Evolutionary conservation across 2,797 vertebrate species (phyloP), one percentile per base, ranked within the genome.

Genomic region (Pipistrellus nathusii): DNA sequence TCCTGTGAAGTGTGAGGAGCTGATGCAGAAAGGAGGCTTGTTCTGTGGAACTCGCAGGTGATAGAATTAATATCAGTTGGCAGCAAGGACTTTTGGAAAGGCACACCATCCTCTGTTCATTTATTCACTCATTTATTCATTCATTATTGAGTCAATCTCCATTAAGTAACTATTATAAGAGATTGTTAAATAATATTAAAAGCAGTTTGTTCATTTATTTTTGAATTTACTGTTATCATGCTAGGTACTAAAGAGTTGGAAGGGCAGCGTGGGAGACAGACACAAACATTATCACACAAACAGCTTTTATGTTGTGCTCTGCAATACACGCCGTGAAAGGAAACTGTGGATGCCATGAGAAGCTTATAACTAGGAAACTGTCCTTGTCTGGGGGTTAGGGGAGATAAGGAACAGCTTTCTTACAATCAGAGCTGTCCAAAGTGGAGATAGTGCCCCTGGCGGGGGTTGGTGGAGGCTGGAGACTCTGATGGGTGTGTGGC

Each of bases 171-270:
- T 48, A 32, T 12, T 82, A 46, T 66, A 84, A 95, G 12, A 88
- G 64, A 88, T 80, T 86, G 12, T 85, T 78, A 94, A 92, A 84
- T 77, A 68, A 86, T 81, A 93, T 78, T 46, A 84, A 72, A 92
- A 92, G 53, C 32, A 55, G 64, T 48, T 64, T 88, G 21, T 80
- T 85, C 21, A 75, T 90, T 32, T 71, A 32, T n/a, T 48, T 86
- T 27, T 76, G 85, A 82, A 64, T 78, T 88, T 82, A 69, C 30
- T 51, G 15, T 51, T 75, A 30, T 35, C 59, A 35, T 25, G 23
- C 30, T 62, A 75, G 27, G n/a, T 71, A 41, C 38, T 85, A 11
- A 92, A 64, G 77, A 2, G 12, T 59, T 88, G 48, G 62, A 3
- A 80, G n/a, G 32, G 41, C 44, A 44, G 17, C 23, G 10, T 62